Evolutionary conservation across 1,140 invertebrate species (phyloP).

Genomic region (Thaumetopoea pityocampa): DNA sequence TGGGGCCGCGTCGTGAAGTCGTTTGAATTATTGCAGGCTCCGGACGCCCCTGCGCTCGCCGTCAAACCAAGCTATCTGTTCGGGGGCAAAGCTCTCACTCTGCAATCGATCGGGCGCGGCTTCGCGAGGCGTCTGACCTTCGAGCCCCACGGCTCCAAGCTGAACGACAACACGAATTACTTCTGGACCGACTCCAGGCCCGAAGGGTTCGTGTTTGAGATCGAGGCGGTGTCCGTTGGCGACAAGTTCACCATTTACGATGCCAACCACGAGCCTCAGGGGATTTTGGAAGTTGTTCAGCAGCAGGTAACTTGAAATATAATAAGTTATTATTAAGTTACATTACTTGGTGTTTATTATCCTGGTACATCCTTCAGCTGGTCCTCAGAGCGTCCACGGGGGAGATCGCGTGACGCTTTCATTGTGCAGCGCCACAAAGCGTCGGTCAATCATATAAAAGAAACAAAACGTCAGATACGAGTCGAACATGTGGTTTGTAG

Average conservation of each 20-base stretch:
- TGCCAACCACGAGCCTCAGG: conserved; percentile 78
- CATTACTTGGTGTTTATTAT: too few relatives aligned
- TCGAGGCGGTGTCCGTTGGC: conserved; percentile 81
- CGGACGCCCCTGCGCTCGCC: conserved; percentile 56
- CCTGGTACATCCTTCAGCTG: too few relatives aligned
- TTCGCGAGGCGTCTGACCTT: conserved; percentile 86
- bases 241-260: conserved; percentile 84
- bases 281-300: conserved; percentile 79
- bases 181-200: conserved; percentile 87
- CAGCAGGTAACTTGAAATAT: conserved; percentile 79
- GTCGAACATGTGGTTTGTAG: too few relatives aligned
- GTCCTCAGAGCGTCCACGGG: too few relatives aligned
- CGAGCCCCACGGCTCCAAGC: conserved; percentile 77
- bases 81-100: conserved; percentile 78
- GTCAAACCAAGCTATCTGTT: conserved; percentile 77
- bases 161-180: conserved; percentile 83
- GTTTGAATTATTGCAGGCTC: conserved; percentile 56
- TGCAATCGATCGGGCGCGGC: conserved; percentile 83
- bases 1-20: conserved; percentile 17
- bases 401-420: too few relatives aligned
- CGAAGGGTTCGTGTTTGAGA: conserved; percentile 84
- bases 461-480: too few relatives aligned
- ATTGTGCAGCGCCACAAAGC: too few relatives aligned
- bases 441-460: too few relatives aligned
- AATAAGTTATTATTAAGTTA: too few relatives aligned